Conservation (phyloP, 2,888 invertebrate genomes). For the Parnassius glacialis region DNA sequence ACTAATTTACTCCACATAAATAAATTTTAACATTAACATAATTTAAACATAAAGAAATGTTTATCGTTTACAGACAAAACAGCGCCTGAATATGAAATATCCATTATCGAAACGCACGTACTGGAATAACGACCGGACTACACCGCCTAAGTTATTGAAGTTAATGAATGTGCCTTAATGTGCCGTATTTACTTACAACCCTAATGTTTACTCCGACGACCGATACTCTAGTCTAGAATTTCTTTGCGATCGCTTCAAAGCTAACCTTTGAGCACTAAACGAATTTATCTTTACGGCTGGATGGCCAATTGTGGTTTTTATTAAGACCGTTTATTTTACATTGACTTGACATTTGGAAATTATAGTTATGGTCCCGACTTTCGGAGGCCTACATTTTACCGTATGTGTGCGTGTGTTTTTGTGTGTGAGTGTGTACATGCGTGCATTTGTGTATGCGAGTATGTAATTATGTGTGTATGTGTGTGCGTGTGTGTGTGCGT, state of each 20-base stretch:
- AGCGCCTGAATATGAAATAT: neutral
- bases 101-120: conserved; percentile 15
- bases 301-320: neutral
- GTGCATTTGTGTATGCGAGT: no score
- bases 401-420: no score
- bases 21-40: no score
- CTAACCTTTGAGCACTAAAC: conserved; percentile 1
- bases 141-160: conserved; percentile 13
- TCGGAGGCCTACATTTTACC: no score
- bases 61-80: neutral
- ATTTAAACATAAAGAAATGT: no score
- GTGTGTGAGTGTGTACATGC: no score
- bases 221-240: neutral
- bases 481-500: no score
- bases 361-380: no score
- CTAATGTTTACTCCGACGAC: conserved; percentile 6
- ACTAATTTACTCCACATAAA: no score
- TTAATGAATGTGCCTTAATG: conserved; percentile 18
- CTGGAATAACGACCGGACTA: conserved; percentile 2
- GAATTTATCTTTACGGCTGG: neutral
- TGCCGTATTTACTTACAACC: conserved; percentile 9
- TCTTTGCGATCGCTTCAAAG: neutral
- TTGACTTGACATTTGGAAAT: no score
- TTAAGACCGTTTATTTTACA: neutral
- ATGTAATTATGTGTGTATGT: no score